Evolutionary conservation across 2,888 invertebrate genomes (phyloP).

Genomic region (Tanytarsus gracilentus): DNA sequence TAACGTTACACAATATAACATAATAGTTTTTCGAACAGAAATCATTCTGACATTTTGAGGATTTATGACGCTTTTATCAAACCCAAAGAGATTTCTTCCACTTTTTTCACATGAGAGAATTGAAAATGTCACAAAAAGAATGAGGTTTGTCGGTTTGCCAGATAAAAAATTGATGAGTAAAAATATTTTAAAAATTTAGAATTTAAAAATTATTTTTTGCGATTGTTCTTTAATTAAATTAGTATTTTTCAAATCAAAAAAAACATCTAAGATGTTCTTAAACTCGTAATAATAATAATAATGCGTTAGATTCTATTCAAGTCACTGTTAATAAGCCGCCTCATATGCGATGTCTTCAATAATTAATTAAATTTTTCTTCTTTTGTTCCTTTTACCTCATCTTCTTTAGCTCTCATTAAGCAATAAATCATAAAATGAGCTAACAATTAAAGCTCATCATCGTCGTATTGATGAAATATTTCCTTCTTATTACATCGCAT

Average conservation of each 20-base stretch:
- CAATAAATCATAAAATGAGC: constrained; percentile 12
- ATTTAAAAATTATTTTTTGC: background rate
- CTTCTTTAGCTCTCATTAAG: background rate
- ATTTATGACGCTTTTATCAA: constrained; percentile 26
- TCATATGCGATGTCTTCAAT: too few species aligned
- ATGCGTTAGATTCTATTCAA: background rate
- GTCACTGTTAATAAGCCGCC: constrained; percentile 6
- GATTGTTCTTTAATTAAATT: background rate
- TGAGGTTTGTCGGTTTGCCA: too few species aligned
- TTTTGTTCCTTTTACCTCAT: background rate
- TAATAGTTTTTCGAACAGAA: constrained; percentile 16
- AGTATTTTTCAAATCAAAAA: too few species aligned
- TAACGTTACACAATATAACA: constrained; percentile 21
- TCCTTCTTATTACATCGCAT: too few species aligned
- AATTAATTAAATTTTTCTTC: constrained; percentile 11
- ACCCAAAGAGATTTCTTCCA: background rate
- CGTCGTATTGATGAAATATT: background rate
- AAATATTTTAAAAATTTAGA: background rate
- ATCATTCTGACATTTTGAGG: constrained; percentile 6
- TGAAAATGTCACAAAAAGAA: background rate
- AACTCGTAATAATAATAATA: too few species aligned
- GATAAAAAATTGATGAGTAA: background rate
- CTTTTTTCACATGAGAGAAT: background rate
- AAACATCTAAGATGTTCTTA: too few species aligned
- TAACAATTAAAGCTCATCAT: constrained; percentile 7